These are phyloP conservation scores for Formicarius rufipectus DNA, from an alignment of 2,113 vertebrate species.

Conservation along the genomic window DNA sequence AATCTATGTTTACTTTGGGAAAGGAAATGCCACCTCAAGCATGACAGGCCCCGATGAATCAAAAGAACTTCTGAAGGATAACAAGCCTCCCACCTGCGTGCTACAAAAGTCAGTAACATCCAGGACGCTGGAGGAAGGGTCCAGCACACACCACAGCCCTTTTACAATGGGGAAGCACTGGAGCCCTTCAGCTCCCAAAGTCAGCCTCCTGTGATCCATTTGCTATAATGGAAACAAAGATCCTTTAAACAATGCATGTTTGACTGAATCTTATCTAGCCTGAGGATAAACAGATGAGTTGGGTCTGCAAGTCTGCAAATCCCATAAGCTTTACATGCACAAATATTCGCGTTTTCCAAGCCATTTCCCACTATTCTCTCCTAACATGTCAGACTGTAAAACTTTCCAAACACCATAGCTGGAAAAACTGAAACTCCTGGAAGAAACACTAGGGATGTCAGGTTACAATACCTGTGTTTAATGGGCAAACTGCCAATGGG, in stretches of 20 bases:
- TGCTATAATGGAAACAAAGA: slow-evolving; percentile 60
- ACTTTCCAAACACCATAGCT: background rate
- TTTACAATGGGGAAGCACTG: slow-evolving; percentile 50
- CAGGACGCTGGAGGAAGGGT: slow-evolving; percentile 12
- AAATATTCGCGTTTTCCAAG: slow-evolving; percentile 33
- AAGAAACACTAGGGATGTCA: slow-evolving; percentile 45
- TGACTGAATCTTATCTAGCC: slow-evolving; percentile 69
- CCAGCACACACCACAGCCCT: slow-evolving; percentile 6
- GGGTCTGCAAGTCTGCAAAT: slow-evolving; percentile 64
- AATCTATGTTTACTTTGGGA: slow-evolving; percentile 24
- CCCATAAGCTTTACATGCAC: slow-evolving; percentile 59
- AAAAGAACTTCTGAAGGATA: slow-evolving; percentile 52
- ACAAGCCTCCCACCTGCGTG: slow-evolving; percentile 35
- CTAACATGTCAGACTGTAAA: slow-evolving; percentile 63
- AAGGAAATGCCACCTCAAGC: slow-evolving; percentile 37
- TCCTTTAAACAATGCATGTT: slow-evolving; percentile 54
- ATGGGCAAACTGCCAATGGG: slow-evolving; percentile 6
- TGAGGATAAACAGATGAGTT: slow-evolving; percentile 72
- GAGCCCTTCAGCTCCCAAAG: slow-evolving; percentile 29
- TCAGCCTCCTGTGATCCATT: slow-evolving; percentile 37
- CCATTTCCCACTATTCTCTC: slow-evolving; percentile 36
- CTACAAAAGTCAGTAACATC: background rate
- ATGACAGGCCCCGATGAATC: slow-evolving; percentile 9
- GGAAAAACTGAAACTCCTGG: slow-evolving; percentile 25
- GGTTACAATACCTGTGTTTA: slow-evolving; percentile 38